Base-by-base conservation (phyloP, 2,888 invertebrate genomes). In the Drosophila vallismaia region DNA sequence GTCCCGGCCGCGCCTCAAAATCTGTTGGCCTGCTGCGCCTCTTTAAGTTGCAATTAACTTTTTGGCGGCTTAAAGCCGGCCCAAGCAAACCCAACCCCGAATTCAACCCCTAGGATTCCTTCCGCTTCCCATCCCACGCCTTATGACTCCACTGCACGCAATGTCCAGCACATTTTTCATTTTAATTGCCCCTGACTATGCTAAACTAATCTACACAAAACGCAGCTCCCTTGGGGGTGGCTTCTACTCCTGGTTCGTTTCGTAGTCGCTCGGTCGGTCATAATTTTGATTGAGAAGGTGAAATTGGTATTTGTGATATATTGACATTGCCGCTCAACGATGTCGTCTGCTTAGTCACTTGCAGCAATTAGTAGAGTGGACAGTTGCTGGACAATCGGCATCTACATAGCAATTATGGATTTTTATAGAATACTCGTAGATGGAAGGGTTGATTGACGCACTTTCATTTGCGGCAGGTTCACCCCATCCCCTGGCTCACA, bases 211-310 rank as follows among this genome's bases (percentile, higher is more conserved):
- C 80, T 83, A 77, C 78, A 86, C 86, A 83, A 86, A 83, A 83
- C 86, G 75, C 78, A 74, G 69, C 75, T 79, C 79, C 86, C 82
- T 28, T 9, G 52, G 77, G 82, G 78, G 66, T 63, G 58, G 28
- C 58, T 38, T 28, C 49, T n/a, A 42, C 44, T 7, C 38, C 12
- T 55, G 50, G 55, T 56, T 80, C 80, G n/a, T n/a, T n/a, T n/a
- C n/a, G n/a, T n/a, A n/a, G n/a, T n/a, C n/a, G n/a, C n/a, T n/a
- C n/a, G 40, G 8, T 79, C 85, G 86, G 89, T 86, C 89, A 89
- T 89, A 89, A 89, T 89, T 89, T 89, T 89, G 89, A 89, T 89
- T 89, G 89, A 89, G 86, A 69, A 74, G 71, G 71, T 83, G 72
- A 87, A 83, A 88, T 86, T 81, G 81, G 75, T 85, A 80, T 82